phyloP scores from a whole-genome alignment of 2,113 vertebrate species.

The Cromileptes altivelis region DNA sequence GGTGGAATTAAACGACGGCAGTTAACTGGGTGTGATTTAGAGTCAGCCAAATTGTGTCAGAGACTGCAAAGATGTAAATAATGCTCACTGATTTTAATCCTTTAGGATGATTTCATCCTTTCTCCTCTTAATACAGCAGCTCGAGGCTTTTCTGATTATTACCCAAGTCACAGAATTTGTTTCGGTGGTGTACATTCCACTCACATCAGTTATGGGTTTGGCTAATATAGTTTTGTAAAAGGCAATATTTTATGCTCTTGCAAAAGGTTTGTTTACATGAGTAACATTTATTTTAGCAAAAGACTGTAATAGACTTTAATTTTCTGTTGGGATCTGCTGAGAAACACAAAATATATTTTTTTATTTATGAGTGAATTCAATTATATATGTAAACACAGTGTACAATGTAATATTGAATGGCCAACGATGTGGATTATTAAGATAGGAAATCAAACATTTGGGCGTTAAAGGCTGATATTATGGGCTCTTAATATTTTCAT shows the following conservation, averaged over 20 bases:
- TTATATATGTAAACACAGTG: background rate
- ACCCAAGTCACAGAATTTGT: background rate
- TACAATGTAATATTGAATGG: background rate
- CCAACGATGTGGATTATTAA: background rate
- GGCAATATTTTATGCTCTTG: background rate
- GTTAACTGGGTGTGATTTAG: conserved; percentile 35
- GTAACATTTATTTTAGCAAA: background rate
- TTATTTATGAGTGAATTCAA: background rate
- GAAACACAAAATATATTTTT: background rate
- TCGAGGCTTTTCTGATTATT: background rate
- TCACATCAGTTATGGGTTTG: conserved; percentile 3
- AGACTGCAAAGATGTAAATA: conserved; percentile 46
- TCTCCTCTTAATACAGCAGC: background rate
- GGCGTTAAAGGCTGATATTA: background rate
- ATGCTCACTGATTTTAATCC: conserved; percentile 38
- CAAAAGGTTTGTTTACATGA: background rate
- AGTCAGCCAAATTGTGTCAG: conserved; percentile 9
- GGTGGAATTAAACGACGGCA: conserved; percentile 57
- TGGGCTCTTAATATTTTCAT: background rate
- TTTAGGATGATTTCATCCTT: conserved; percentile 12
- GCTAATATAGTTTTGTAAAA: conserved; percentile 10
- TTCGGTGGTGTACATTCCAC: background rate
- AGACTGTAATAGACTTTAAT: background rate
- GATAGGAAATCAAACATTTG: background rate
- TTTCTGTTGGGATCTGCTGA: background rate